These are phyloP conservation scores for Thera britannica DNA, from an alignment of 2,888 invertebrate genomes.

Conservation along the genomic window DNA sequence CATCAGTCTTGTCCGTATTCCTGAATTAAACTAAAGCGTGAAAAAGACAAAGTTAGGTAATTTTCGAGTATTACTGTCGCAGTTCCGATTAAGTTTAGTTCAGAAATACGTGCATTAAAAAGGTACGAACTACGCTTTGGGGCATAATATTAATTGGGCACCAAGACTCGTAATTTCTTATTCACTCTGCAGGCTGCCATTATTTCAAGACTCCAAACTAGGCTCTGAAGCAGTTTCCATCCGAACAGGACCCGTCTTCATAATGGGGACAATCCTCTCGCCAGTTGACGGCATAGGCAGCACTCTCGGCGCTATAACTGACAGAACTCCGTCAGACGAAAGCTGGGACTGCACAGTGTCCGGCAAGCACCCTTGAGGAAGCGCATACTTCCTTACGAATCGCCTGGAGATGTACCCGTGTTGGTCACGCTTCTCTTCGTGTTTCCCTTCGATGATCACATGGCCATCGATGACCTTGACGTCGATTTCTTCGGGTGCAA, in stretches of 20 bases:
- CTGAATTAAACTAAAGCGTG: neutral
- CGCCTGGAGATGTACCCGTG: conserved; percentile 90
- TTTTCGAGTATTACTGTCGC: too few species aligned
- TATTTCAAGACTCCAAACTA: neutral
- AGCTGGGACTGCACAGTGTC: conserved; percentile 89
- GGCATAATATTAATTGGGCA: neutral
- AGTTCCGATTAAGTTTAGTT: neutral
- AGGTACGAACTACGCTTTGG: neutral
- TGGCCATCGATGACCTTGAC: conserved; percentile 89
- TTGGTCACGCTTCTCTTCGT: conserved; percentile 90
- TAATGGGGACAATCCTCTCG: conserved; percentile 86
- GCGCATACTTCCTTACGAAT: conserved; percentile 88
- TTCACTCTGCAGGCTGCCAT: neutral
- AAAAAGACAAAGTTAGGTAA: neutral
- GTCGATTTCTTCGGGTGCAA: conserved; percentile 89
- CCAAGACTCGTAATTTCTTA: neutral
- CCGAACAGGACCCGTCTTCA: conserved; percentile 84
- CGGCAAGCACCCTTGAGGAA: conserved; percentile 90
- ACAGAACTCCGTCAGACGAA: conserved; percentile 91
- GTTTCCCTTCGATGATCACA: conserved; percentile 90
- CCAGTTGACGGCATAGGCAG: conserved; percentile 70
- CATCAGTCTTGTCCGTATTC: conserved; percentile 2
- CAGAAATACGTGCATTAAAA: neutral
- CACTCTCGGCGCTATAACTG: conserved; percentile 87
- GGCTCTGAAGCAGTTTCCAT: conserved; percentile 48